Base-by-base conservation (phyloP, 2,113 vertebrate species). In the Craseonycteris thonglongyai region DNA sequence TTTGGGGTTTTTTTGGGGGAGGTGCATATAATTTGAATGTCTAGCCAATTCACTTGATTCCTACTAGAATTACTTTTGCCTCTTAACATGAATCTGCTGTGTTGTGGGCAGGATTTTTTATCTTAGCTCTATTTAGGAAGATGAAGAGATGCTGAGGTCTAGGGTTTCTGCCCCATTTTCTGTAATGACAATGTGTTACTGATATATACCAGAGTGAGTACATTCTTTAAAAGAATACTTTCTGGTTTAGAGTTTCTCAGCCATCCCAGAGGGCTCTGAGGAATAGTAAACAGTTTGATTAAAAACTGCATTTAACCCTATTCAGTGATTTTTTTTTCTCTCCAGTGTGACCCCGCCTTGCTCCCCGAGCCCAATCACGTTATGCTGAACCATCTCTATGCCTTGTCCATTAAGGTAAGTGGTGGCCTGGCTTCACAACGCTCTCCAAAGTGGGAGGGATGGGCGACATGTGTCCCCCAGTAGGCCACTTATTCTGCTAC, bases 301-400 rank as follows among this genome's bases (percentile, higher is more conserved):
- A 88, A 24, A 76, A 22, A 75, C 61, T 90, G 21, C 47, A 24
- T 63, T 86, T 81, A 59, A 71, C 51, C 56, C 38, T 45, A 71
- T 33, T 21, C 28, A 66, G 26, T 75, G 1, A 38, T 74, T n/a
- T 58, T 69, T 35, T 97, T 42, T 66, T 33, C 21, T 91, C 65
- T 94, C 96, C 81, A 99, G 99, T 99, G 99, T 98, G 99, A 99
- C 89, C 99, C 99, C 91, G 99, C 99, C 0, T 97, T 99, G 95
- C 99, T 99, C 47, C 99, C 99, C 0, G 99, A 99, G 92, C 99
- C 99, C 90, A 99, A 99, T 96, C 99, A 99, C 0, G 99, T 99
- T 82, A 99, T 99, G 99, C 98, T 99, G 88, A 99, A 99, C 96
- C 99, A 99, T 97, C 99, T 99, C 74, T 99, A 99, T 0, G 99